phyloP scores from a whole-genome alignment of 2,797 vertebrate genomes.

The Halcyon chelicuti region DNA sequence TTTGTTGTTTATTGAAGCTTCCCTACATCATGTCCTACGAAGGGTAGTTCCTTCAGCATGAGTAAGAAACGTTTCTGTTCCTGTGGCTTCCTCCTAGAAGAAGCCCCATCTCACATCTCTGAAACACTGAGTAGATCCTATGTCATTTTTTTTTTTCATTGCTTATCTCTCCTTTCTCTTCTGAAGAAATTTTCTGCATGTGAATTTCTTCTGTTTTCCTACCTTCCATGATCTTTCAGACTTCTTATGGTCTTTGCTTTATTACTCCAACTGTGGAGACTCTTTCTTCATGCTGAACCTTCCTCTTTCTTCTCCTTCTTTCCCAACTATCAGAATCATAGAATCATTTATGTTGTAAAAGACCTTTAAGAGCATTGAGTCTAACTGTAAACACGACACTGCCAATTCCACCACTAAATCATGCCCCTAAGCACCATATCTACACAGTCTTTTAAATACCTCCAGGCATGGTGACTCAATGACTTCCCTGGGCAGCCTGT shows the following conservation, averaged over 20 bases:
- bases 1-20: not conserved
- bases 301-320: not conserved
- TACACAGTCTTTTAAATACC: not conserved
- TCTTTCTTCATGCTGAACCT: not conserved
- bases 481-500: not conserved
- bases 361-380: not conserved
- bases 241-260: not conserved
- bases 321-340: not conserved
- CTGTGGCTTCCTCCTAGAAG: not conserved
- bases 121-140: not conserved
- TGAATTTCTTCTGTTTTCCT: not conserved
- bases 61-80: not conserved
- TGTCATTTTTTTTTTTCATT: not conserved
- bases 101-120: not conserved
- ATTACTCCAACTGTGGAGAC: not conserved
- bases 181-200: not conserved
- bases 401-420: not conserved
- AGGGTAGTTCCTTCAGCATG: not conserved
- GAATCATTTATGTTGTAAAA: not conserved
- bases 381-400: not conserved
- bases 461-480: not conserved
- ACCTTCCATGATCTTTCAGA: not conserved
- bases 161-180: not conserved
- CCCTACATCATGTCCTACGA: not conserved
- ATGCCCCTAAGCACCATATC: not conserved